Percentiles rank a stretch among this genome's conserved stretches.
phyloP scores from a whole-genome alignment of 2,888 invertebrate species.

The Aproaerema taeniolella region DNA sequence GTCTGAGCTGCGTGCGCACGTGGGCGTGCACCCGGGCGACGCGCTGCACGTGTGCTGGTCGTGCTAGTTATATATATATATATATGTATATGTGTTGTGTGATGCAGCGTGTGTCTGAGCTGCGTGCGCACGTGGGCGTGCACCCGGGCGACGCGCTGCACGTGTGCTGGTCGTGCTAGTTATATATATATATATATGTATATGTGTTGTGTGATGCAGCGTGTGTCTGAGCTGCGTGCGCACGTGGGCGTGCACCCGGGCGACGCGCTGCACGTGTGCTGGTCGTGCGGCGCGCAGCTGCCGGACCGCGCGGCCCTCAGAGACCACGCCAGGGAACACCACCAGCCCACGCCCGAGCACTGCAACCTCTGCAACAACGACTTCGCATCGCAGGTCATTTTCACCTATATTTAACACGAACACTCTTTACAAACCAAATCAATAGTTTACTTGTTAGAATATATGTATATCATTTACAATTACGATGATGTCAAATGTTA shows the following conservation, averaged over 20 bases:
- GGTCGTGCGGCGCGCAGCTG: constrained; percentile 65
- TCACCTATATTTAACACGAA: too few species aligned
- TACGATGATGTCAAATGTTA: too few species aligned
- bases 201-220: too few species aligned
- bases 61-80: too few species aligned
- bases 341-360: constrained; percentile 23
- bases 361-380: constrained; percentile 44
- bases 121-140: constrained; percentile 37
- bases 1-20: constrained; percentile 45
- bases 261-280: constrained; percentile 54
- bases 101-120: constrained; percentile 47
- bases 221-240: constrained; percentile 41
- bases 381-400: constrained; percentile 10
- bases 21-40: constrained; percentile 34
- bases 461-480: too few species aligned
- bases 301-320: constrained; percentile 31
- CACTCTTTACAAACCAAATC: too few species aligned
- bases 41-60: constrained; percentile 63
- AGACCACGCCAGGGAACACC: constrained; percentile 33
- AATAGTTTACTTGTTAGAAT: too few species aligned
- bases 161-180: constrained; percentile 69
- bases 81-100: constrained; percentile 22
- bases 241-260: constrained; percentile 40
- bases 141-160: constrained; percentile 47
- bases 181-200: too few species aligned